These are phyloP conservation scores for Criorhina ranunculi DNA, from an alignment of 2,888 invertebrate species.

Conservation along the genomic window DNA sequence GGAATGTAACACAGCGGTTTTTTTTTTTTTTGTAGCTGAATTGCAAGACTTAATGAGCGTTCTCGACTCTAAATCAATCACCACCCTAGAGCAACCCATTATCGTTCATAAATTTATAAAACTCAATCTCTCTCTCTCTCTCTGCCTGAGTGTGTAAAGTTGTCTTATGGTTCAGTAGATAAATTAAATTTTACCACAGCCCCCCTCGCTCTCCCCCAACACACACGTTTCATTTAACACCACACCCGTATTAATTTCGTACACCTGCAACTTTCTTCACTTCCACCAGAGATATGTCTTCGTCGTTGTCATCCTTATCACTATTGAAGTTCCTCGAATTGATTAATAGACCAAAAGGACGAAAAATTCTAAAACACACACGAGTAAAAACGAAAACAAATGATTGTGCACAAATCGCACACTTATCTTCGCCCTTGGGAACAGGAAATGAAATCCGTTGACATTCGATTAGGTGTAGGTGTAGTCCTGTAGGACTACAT, in stretches of 20 bases:
- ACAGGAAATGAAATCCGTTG: constrained; percentile 73
- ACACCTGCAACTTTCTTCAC: constrained; percentile 35
- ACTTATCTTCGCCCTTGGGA: constrained; percentile 66
- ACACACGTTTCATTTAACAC: constrained; percentile 34
- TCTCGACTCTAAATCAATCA: constrained; percentile 4
- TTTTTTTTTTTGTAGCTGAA: no score
- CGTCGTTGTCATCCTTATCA: constrained; percentile 75
- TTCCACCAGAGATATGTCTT: constrained; percentile 62
- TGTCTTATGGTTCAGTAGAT: constrained; percentile 45
- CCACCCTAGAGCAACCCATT: background rate
- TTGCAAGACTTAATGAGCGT: no score
- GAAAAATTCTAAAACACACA: constrained; percentile 32
- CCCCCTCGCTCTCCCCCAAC: constrained; percentile 1
- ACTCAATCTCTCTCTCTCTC: constrained; percentile 2
- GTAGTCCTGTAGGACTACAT: constrained; percentile 41
- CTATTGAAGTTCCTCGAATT: constrained; percentile 63
- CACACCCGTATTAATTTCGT: constrained; percentile 59
- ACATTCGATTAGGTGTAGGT: constrained; percentile 76
- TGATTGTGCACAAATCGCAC: constrained; percentile 70
- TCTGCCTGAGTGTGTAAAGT: constrained; percentile 49
- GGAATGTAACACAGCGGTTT: no score
- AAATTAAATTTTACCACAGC: constrained; percentile 70
- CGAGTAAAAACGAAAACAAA: constrained; percentile 69
- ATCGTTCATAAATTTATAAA: background rate
- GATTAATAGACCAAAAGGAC: constrained; percentile 73